Percentiles rank a stretch among this genome's conserved stretches.
Conservation (phyloP, 2,113 vertebrate genomes). For the Coracopsis vasa region DNA sequence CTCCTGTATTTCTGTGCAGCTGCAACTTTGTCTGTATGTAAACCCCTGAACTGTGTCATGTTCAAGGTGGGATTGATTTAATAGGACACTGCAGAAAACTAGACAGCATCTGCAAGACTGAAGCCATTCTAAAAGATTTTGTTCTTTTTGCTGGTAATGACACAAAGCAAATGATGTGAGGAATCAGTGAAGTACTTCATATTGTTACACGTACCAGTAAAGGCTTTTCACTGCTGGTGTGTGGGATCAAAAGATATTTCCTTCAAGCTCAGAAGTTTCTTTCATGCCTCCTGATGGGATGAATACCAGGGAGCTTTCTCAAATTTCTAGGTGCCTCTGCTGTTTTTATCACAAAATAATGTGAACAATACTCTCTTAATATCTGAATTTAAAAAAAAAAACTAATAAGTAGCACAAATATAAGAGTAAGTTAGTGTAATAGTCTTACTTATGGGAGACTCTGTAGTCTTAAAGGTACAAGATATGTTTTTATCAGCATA, state of each 20-base stretch:
- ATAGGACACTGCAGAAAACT: neutral
- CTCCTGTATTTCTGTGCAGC: neutral
- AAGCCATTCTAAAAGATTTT: neutral
- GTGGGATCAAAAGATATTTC: neutral
- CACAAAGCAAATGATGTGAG: neutral
- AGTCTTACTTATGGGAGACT: neutral
- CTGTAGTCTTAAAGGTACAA: neutral
- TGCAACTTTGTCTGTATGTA: neutral
- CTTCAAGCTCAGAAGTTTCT: neutral
- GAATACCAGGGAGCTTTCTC: neutral
- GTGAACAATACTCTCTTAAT: neutral
- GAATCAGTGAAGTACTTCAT: neutral
- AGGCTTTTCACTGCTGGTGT: neutral
- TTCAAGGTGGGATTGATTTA: neutral
- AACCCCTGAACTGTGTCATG: neutral
- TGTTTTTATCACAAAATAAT: neutral
- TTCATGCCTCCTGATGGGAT: neutral
- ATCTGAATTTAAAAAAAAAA: neutral
- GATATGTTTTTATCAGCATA: neutral
- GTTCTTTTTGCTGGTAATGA: neutral
- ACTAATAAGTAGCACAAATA: neutral
- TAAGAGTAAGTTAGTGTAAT: neutral
- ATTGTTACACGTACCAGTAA: neutral
- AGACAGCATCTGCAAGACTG: neutral
- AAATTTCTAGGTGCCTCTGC: neutral